phyloP scores from a whole-genome alignment of 2,113 vertebrate genomes.

The Barbus barbus region DNA sequence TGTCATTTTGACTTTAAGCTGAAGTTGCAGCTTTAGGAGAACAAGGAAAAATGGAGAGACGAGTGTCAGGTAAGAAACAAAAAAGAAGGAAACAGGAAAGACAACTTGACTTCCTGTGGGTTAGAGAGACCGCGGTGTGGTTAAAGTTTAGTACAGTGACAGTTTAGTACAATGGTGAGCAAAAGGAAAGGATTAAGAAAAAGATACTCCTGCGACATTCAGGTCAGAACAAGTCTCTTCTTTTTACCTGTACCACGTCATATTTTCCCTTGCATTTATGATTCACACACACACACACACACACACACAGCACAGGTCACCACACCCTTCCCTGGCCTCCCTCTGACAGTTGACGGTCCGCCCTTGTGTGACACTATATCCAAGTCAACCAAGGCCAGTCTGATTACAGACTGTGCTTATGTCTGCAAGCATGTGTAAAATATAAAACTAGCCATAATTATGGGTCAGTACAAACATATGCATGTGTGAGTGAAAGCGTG shows the following conservation, averaged over 20 bases:
- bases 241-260: background rate
- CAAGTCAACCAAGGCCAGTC: conserved; percentile 35
- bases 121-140: background rate
- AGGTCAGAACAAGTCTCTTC: conserved; percentile 29
- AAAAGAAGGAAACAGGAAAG: background rate
- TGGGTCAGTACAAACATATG: background rate
- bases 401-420: conserved; percentile 48
- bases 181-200: conserved; percentile 35
- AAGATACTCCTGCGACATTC: conserved; percentile 39
- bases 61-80: background rate
- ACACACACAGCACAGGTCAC: conserved; percentile 19
- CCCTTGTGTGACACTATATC: conserved; percentile 24
- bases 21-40: background rate
- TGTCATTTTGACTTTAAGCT: background rate
- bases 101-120: background rate
- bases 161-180: background rate
- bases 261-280: conserved; percentile 2
- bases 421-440: conserved; percentile 31
- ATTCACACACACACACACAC: conserved; percentile 43
- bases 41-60: background rate
- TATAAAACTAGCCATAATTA: conserved; percentile 47
- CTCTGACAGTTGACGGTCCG: background rate
- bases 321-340: conserved; percentile 37
- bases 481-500: background rate
- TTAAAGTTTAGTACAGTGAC: background rate